phyloP scores from a whole-genome alignment of 2,888 invertebrate species.

The Zygaena filipendulae region DNA sequence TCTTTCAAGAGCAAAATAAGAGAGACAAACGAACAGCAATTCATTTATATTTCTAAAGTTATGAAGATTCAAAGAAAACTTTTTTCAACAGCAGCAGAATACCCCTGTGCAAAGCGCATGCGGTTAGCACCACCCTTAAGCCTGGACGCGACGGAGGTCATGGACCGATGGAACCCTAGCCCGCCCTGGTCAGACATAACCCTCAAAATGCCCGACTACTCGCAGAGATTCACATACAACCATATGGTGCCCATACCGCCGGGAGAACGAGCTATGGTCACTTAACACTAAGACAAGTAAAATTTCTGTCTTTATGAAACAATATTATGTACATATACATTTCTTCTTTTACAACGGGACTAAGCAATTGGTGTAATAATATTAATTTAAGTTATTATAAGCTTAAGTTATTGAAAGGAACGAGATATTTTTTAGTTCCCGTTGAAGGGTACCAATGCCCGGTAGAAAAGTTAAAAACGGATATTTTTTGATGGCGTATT shows the following conservation, averaged over 20 bases:
- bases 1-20: too few relatives aligned
- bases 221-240: constrained; percentile 82
- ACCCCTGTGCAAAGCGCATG: constrained; percentile 49
- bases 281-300: too few relatives aligned
- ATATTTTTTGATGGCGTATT: too few relatives aligned
- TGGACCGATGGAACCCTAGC: constrained; percentile 88
- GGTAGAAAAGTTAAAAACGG: too few relatives aligned
- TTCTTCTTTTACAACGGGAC: too few relatives aligned
- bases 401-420: neutral
- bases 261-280: constrained; percentile 69
- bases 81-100: constrained; percentile 37
- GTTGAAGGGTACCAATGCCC: too few relatives aligned
- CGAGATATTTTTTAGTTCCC: too few relatives aligned
- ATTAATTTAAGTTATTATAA: neutral
- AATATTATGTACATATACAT: neutral
- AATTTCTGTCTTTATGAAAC: neutral
- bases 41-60: too few relatives aligned
- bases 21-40: too few relatives aligned
- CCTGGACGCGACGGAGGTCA: constrained; percentile 73
- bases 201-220: constrained; percentile 81
- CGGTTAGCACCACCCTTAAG: constrained; percentile 34
- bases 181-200: constrained; percentile 89
- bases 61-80: too few relatives aligned
- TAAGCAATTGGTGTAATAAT: too few relatives aligned
- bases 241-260: constrained; percentile 77